Evolutionary conservation across 2,113 vertebrate genomes (phyloP).

Genomic region (Sakesphorus luctuosus): DNA sequence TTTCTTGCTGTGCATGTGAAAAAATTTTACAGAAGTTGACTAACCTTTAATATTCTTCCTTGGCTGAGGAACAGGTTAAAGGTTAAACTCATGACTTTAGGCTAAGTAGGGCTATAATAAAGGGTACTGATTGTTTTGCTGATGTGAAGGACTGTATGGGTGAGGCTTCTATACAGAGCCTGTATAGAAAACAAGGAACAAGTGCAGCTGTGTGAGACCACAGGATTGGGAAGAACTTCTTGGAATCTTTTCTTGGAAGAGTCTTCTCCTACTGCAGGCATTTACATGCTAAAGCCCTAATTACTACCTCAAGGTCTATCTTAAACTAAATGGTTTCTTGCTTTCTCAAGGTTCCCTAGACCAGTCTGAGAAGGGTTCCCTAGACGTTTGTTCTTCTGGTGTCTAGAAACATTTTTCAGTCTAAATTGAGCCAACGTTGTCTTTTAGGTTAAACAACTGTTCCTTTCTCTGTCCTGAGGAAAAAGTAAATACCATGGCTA

Average conservation of each 20-base stretch:
- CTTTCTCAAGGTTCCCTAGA: neutral
- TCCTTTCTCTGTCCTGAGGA: neutral
- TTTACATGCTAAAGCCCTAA: slow-evolving; percentile 1
- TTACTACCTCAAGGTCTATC: neutral
- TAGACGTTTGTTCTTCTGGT: neutral
- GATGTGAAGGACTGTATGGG: neutral
- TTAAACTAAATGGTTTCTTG: neutral
- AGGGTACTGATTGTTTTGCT: neutral
- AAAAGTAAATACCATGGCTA: neutral
- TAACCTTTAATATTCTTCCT: neutral
- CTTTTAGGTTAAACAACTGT: neutral
- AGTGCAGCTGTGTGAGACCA: neutral
- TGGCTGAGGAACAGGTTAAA: neutral
- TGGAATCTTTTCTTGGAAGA: slow-evolving; percentile 15
- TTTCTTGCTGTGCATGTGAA: neutral
- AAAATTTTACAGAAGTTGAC: neutral
- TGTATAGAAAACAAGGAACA: neutral
- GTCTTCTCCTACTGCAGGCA: neutral
- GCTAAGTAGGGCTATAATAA: neutral
- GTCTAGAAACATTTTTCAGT: neutral
- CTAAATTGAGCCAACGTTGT: neutral
- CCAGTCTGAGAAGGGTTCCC: neutral
- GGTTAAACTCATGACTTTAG: neutral
- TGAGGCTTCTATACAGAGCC: neutral
- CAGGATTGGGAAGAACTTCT: neutral